These are phyloP conservation scores for Tenebrio molitor DNA, from an alignment of 1,140 invertebrate species.

Conservation along the genomic window DNA sequence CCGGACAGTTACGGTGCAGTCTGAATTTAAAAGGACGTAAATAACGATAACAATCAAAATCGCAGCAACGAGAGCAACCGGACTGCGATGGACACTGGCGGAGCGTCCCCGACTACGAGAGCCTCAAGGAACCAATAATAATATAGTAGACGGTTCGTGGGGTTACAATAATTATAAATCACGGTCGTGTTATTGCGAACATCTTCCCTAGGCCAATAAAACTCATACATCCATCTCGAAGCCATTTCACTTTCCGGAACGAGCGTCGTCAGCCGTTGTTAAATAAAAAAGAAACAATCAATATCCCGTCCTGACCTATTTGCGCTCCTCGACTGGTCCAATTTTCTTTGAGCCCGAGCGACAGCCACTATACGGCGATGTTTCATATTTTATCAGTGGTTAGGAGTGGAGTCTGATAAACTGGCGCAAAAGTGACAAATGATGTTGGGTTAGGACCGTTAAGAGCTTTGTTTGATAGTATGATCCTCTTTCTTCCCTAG, in stretches of 20 bases:
- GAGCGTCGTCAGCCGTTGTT: constrained; percentile 16
- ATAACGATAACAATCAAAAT: too few species aligned
- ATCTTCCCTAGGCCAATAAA: constrained; percentile 7
- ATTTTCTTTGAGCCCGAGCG: constrained; percentile 28
- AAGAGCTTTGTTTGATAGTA: constrained; percentile 42
- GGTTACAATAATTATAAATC: not conserved
- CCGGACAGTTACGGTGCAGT: too few species aligned
- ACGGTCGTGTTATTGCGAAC: not conserved
- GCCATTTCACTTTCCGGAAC: constrained; percentile 12
- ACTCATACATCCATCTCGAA: not conserved
- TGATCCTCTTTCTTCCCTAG: constrained; percentile 27
- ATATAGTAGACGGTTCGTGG: not conserved
- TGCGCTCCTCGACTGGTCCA: constrained; percentile 15
- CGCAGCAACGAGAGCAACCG: too few species aligned
- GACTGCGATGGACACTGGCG: too few species aligned
- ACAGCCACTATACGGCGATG: constrained; percentile 22
- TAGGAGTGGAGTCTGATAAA: constrained; percentile 33
- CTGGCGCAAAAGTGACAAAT: constrained; percentile 44
- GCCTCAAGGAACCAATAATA: too few species aligned
- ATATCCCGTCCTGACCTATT: constrained; percentile 31
- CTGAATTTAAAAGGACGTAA: too few species aligned
- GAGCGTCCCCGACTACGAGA: too few species aligned
- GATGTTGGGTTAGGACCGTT: constrained; percentile 39
- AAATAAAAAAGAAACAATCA: constrained; percentile 40
- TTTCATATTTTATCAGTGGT: constrained; percentile 38